These are phyloP conservation scores for Alloplasta piceator DNA, from an alignment of 2,888 invertebrate genomes.

Conservation along the genomic window DNA sequence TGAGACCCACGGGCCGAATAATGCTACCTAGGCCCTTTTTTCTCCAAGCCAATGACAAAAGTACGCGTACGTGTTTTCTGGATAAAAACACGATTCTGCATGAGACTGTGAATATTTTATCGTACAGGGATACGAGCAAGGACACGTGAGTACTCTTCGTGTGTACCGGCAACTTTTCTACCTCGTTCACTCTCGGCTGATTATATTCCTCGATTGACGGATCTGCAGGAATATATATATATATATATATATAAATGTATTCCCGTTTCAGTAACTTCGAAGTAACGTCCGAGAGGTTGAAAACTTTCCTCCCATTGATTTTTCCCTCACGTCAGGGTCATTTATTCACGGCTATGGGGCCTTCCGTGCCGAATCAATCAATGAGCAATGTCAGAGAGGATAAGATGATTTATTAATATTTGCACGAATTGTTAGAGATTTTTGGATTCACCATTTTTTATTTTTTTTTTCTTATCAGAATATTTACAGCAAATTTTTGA, in stretches of 20 bases:
- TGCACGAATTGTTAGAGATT: no score
- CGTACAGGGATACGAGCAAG: not conserved
- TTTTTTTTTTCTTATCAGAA: no score
- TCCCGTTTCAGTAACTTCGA: not conserved
- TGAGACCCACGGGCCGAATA: no score
- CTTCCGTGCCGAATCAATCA: not conserved
- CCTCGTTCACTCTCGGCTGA: slow-evolving; percentile 39
- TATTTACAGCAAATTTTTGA: no score
- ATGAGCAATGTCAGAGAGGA: no score
- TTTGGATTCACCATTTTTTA: no score
- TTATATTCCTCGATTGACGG: slow-evolving; percentile 52
- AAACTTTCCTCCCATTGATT: slow-evolving; percentile 47
- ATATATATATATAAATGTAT: no score
- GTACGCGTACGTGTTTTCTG: not conserved
- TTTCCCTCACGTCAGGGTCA: not conserved
- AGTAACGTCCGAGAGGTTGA: slow-evolving; percentile 14
- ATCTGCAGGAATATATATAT: slow-evolving; percentile 27
- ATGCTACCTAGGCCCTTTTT: not conserved
- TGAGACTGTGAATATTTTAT: slow-evolving; percentile 56
- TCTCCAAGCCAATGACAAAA: not conserved
- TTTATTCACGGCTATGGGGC: not conserved
- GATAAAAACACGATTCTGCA: slow-evolving; percentile 18
- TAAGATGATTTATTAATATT: no score
- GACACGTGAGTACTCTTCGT: not conserved
- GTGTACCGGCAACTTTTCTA: not conserved